Evolutionary conservation across 2,888 invertebrate genomes (phyloP), one percentile per base, ranked within the genome.

Genomic region (Auanema sp.): DNA sequence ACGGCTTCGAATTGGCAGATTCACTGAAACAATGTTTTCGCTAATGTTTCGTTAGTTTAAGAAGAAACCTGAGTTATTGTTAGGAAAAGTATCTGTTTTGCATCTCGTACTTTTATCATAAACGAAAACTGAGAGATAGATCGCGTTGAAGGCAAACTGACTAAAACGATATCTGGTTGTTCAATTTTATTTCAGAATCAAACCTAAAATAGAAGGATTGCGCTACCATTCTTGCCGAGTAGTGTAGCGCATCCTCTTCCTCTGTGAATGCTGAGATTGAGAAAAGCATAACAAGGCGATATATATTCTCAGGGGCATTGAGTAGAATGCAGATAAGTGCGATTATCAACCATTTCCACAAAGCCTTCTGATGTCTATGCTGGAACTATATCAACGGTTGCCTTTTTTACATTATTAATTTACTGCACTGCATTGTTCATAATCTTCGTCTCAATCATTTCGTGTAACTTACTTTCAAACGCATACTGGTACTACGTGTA

Each of bases 101-200:
- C 59, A 51, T 16, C 69, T 18, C 2, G 56, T 63, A 33, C 60
- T 64, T 55, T 64, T 66, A 54, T 69, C 69, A 51, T 69, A 69
- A 24, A 69, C 66, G 44, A 69, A 69, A 16, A 66, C 60, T 14
- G 69, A 58, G 57, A 69, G 25, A 42, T 66, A 69, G 50, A 69
- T 64, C 23, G 69, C 66, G 54, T 69, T 69, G 62, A 69, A 69
- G 24, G 69, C 69, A 58, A 69, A 69, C 33, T 69, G 69, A 49
- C 66, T 65, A n/a, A n/a, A n/a, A 59, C 23, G 64, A 57, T 8
- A 44, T 14, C 33, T n/a, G n/a, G n/a, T n/a, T n/a, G n/a, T n/a
- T n/a, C n/a, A n/a, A n/a, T n/a, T n/a, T 53, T 5, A 16, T 16
- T 58, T 43, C 11, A 10, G 49, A 21, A 21, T 4, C 21, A 10